A percentile compares a stretch with the other conserved stretches of the same genome.
Evolutionary conservation across 2,797 vertebrate genomes (phyloP).

Genomic region (Echiichthys vipera): DNA sequence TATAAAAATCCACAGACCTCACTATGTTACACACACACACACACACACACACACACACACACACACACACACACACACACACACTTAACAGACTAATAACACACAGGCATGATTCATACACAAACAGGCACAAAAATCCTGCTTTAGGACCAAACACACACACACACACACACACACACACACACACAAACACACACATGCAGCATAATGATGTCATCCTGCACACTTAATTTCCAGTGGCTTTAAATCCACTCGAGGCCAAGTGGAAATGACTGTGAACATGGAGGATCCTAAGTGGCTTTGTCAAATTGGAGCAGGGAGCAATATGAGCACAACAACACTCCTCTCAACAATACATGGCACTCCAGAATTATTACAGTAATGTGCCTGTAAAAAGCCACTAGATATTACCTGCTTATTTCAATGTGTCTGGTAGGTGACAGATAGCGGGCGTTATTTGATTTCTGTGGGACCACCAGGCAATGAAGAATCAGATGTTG

Average conservation of each 20-base stretch:
- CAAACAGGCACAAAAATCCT: conserved; percentile 17
- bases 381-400: conserved; percentile 64
- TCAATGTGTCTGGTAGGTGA: conserved; percentile 42
- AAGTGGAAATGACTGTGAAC: conserved; percentile 68
- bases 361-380: conserved; percentile 63
- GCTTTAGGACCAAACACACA: conserved; percentile 6
- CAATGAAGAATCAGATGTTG: neutral
- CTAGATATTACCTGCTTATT: conserved; percentile 61
- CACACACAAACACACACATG: conserved; percentile 20
- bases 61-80: neutral
- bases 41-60: conserved; percentile 7
- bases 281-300: conserved; percentile 63
- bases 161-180: conserved; percentile 18
- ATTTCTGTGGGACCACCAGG: neutral
- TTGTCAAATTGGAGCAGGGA: conserved; percentile 69
- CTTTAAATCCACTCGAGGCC: conserved; percentile 73
- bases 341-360: conserved; percentile 57
- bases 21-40: neutral
- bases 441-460: conserved; percentile 18
- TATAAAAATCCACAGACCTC: conserved; percentile 53
- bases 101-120: conserved; percentile 12
- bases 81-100: neutral
- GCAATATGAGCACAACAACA: conserved; percentile 62
- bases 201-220: conserved; percentile 68
- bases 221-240: conserved; percentile 67